Conservation (phyloP, 2,888 invertebrate species). For the Lasioglossum villosulum region DNA sequence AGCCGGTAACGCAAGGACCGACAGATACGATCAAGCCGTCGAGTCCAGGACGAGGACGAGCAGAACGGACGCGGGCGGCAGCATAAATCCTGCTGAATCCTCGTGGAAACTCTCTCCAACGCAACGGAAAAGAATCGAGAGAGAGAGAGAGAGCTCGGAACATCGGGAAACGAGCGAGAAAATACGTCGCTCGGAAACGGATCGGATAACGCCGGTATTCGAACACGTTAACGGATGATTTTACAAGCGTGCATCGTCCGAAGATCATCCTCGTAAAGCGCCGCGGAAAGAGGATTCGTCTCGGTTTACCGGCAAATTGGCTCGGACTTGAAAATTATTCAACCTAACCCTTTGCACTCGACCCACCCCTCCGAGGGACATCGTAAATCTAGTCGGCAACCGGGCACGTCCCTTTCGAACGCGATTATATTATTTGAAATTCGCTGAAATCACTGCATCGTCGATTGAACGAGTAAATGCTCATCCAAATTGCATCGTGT, state of each 20-base stretch:
- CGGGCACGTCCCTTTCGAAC: no score
- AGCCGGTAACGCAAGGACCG: conserved; percentile 64
- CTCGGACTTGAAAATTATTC: neutral
- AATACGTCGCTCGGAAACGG: conserved; percentile 13
- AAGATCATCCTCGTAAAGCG: neutral
- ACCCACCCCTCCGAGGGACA: neutral
- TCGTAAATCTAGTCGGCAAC: neutral
- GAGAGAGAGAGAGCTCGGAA: neutral
- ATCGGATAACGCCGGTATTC: conserved; percentile 11
- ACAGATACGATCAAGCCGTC: conserved; percentile 64
- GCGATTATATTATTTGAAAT: neutral
- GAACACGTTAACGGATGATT: conserved; percentile 12
- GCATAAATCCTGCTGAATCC: conserved; percentile 45
- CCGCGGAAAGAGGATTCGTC: neutral
- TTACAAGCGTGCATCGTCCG: neutral
- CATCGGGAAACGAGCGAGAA: neutral
- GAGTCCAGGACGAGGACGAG: conserved; percentile 33
- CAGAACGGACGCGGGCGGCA: conserved; percentile 26
- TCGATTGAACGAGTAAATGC: neutral
- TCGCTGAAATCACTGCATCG: neutral
- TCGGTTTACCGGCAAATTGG: conserved; percentile 2
- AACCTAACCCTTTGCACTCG: neutral
- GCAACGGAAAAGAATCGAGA: neutral
- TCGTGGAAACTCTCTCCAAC: neutral
- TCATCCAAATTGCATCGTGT: neutral